Evolutionary conservation across 2,888 invertebrate genomes (phyloP).

Genomic region (Lithophane leautieri): DNA sequence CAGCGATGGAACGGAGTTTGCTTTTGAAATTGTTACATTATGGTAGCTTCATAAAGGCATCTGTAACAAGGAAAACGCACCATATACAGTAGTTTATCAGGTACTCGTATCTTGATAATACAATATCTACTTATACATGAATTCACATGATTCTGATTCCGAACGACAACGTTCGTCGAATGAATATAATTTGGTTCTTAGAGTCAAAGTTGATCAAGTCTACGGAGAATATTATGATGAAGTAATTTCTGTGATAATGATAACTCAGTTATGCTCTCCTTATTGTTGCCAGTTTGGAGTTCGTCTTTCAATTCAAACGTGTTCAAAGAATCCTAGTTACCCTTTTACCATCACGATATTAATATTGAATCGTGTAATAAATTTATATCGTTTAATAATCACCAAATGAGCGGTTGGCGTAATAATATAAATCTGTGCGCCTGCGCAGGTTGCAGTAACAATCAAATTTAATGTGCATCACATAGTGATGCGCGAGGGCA

Average conservation of each 20-base stretch:
- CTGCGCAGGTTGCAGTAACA: constrained; percentile 79
- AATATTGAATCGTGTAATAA: constrained; percentile 72
- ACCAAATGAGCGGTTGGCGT: constrained; percentile 72
- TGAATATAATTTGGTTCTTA: constrained; percentile 20
- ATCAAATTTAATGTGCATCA: constrained; percentile 86
- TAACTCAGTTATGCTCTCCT: constrained; percentile 8
- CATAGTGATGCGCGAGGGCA: constrained; percentile 80
- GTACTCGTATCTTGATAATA: constrained; percentile 55
- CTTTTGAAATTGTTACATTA: constrained; percentile 68
- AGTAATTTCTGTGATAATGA: constrained; percentile 2
- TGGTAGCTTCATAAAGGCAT: constrained; percentile 62
- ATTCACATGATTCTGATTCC: constrained; percentile 29
- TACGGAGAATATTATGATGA: constrained; percentile 14
- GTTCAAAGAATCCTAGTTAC: constrained; percentile 40
- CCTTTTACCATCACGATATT: constrained; percentile 72
- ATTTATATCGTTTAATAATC: constrained; percentile 73
- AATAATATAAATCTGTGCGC: constrained; percentile 75
- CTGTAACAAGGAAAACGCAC: constrained; percentile 62
- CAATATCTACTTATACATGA: constrained; percentile 40
- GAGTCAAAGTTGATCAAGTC: not conserved
- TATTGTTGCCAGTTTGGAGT: not conserved
- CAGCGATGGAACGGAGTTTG: constrained; percentile 58
- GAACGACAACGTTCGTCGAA: constrained; percentile 19
- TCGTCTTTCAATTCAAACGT: constrained; percentile 20
- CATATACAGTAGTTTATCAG: constrained; percentile 56